Conservation (phyloP, 2,888 invertebrate genomes). For the Euphydryas editha region DNA sequence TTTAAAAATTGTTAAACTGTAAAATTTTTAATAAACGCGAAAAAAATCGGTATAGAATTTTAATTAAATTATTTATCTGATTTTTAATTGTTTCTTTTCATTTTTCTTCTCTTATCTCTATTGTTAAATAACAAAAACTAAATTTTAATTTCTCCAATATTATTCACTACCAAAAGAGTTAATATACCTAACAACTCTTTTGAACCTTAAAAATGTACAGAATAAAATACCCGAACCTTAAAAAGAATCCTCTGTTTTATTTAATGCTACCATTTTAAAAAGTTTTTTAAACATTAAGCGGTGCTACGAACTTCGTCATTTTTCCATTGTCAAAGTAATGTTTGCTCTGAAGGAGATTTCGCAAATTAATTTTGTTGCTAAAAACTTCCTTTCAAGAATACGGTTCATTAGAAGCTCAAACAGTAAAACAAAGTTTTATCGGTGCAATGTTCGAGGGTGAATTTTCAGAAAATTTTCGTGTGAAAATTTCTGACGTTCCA, state of each 20-base stretch:
- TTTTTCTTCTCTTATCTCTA: too few relatives aligned
- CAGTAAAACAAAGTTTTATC: conserved; percentile 31
- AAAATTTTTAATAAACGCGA: too few relatives aligned
- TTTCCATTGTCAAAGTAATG: conserved; percentile 37
- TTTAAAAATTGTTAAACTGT: too few relatives aligned
- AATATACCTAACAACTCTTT: neutral
- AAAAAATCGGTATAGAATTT: too few relatives aligned
- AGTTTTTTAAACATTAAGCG: conserved; percentile 2
- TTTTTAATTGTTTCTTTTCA: too few relatives aligned
- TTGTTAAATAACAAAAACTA: neutral
- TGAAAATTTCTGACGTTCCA: neutral
- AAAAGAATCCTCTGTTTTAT: conserved; percentile 8
- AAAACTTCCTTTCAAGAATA: conserved; percentile 33
- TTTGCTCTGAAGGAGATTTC: conserved; percentile 38
- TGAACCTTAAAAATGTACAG: neutral
- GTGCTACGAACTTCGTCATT: conserved; percentile 14
- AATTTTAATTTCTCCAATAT: neutral
- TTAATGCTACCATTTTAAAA: conserved; percentile 2
- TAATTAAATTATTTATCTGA: too few relatives aligned
- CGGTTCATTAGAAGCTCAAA: conserved; percentile 38
- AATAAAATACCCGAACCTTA: conserved; percentile 12
- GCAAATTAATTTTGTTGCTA: conserved; percentile 43
- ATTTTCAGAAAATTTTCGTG: neutral
- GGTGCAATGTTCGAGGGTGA: conserved; percentile 1
- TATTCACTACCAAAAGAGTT: neutral